Percentiles rank a stretch among this genome's conserved stretches.
Evolutionary conservation across 1,140 invertebrate genomes (phyloP).

Genomic region (Drosophila lini): DNA sequence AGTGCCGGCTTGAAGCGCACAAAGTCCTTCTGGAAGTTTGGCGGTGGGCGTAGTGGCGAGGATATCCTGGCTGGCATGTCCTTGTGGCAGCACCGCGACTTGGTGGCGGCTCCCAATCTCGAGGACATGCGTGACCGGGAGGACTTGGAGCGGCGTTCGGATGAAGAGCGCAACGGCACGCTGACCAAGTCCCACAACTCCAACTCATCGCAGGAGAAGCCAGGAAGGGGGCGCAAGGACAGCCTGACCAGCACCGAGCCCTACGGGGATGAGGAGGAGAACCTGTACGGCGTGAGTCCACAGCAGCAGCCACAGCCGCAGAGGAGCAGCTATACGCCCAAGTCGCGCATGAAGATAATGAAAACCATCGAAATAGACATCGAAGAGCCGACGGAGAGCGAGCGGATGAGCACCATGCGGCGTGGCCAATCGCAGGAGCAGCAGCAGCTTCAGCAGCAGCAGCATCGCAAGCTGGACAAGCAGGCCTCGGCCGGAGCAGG

Average conservation of each 20-base stretch:
- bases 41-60: constrained; percentile 86
- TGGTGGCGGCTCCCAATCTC: constrained; percentile 87
- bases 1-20: constrained; percentile 88
- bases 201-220: constrained; percentile 75
- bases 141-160: constrained; percentile 84
- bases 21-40: constrained; percentile 93
- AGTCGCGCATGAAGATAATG: constrained; percentile 84
- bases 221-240: constrained; percentile 63
- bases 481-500: constrained; percentile 45
- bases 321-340: constrained; percentile 73
- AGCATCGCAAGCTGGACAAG: constrained; percentile 64
- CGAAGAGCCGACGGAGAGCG: constrained; percentile 74
- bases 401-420: constrained; percentile 69
- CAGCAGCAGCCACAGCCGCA: constrained; percentile 44
- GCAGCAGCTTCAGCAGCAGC: constrained; percentile 39
- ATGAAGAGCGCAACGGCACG: constrained; percentile 77
- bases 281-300: constrained; percentile 76
- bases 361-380: constrained; percentile 84
- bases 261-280: constrained; percentile 79
- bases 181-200: constrained; percentile 78
- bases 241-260: constrained; percentile 76
- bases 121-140: constrained; percentile 76
- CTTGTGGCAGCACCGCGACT: constrained; percentile 92
- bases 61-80: constrained; percentile 93
- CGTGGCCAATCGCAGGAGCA: constrained; percentile 61